phyloP scores from a whole-genome alignment of 2,797 vertebrate genomes.

The Aulostomus chinensis region DNA sequence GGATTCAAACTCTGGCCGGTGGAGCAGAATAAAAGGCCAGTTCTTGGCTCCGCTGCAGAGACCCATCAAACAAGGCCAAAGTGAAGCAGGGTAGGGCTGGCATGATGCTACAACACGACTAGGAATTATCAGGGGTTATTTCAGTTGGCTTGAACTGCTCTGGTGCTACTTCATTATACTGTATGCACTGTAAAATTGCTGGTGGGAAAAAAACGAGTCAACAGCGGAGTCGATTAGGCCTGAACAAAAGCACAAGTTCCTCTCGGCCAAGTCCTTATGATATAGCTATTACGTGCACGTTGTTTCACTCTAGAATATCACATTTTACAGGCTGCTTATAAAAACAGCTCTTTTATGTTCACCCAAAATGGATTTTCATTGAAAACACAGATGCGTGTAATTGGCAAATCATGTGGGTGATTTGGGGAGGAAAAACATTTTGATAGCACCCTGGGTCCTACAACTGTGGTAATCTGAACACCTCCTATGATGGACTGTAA shows the following conservation, averaged over 20 bases:
- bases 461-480: conserved; percentile 55
- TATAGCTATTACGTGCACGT: conserved; percentile 55
- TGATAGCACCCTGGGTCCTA: conserved; percentile 61
- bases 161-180: conserved; percentile 50
- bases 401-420: conserved; percentile 70
- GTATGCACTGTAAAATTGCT: conserved; percentile 37
- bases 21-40: conserved; percentile 70
- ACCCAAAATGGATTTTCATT: conserved; percentile 66
- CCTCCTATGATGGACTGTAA: conserved; percentile 60
- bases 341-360: conserved; percentile 66
- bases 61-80: conserved; percentile 64
- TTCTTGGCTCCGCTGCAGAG: conserved; percentile 55
- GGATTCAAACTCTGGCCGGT: conserved; percentile 74
- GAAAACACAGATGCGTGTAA: conserved; percentile 76
- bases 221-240: conserved; percentile 17
- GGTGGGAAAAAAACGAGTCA: conserved; percentile 28
- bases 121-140: conserved; percentile 59
- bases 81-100: conserved; percentile 53
- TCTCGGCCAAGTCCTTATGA: conserved; percentile 59
- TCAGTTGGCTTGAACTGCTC: conserved; percentile 38
- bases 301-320: conserved; percentile 70
- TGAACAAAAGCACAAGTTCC: conserved; percentile 34
- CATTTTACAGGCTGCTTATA: conserved; percentile 69
- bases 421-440: conserved; percentile 64
- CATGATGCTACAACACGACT: conserved; percentile 52